These are phyloP conservation scores for Margaritifera margaritifera DNA, from an alignment of 2,888 invertebrate genomes.

Conservation along the genomic window DNA sequence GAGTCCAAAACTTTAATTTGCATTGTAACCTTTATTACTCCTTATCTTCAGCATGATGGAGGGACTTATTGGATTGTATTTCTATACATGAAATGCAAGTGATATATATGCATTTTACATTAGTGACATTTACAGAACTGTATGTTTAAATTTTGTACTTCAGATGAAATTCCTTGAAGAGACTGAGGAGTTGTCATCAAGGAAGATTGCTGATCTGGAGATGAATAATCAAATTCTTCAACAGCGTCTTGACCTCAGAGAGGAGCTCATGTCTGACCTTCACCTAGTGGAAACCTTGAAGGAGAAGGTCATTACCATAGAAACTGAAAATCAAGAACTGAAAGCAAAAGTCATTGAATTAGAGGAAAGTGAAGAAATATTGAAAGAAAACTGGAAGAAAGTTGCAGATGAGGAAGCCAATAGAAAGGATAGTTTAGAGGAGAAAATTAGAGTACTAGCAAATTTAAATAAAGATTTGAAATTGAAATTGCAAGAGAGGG, in stretches of 20 bases:
- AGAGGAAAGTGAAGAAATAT: conserved; percentile 60
- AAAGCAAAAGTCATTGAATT: conserved; percentile 55
- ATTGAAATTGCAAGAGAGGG: conserved; percentile 50
- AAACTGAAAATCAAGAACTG: conserved; percentile 51
- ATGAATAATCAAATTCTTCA: conserved; percentile 51
- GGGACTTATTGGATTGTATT: no score
- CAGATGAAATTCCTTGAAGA: conserved; percentile 61
- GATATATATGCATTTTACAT: no score
- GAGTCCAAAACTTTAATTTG: conserved; percentile 1
- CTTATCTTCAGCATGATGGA: no score
- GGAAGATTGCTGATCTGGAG: conserved; percentile 57
- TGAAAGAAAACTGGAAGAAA: conserved; percentile 61
- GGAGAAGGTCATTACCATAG: conserved; percentile 46
- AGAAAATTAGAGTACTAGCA: conserved; percentile 58
- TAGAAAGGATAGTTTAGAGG: conserved; percentile 53
- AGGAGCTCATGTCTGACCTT: conserved; percentile 46
- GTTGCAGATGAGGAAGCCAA: conserved; percentile 63
- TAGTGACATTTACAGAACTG: background rate
- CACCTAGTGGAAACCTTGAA: conserved; percentile 47
- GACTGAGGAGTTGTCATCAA: conserved; percentile 49
- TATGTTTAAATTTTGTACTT: conserved; percentile 10
- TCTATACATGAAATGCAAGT: no score
- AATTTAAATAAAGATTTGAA: conserved; percentile 56
- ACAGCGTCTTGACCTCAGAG: conserved; percentile 51
- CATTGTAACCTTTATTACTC: background rate